A percentile compares a stretch with the other conserved stretches of the same genome.
Conservation (phyloP, 1,140 invertebrate species). For the Cyclargus thomasi region DNA sequence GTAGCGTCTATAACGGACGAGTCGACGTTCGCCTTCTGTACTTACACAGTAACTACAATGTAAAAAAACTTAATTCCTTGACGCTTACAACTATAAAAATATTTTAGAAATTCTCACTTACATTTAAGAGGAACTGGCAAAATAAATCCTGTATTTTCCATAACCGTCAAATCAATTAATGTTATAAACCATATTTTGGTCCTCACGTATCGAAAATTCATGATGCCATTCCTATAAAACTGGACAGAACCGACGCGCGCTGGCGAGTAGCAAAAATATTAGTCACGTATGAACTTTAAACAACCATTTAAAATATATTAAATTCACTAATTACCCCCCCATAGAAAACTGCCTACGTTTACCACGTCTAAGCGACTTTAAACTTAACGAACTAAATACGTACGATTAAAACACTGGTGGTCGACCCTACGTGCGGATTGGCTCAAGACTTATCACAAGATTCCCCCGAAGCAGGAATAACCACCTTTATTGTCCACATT, state of each 20-base stretch:
- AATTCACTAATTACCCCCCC: conserved; percentile 61
- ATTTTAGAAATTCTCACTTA: conserved; percentile 74
- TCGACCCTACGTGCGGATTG: conserved; percentile 38
- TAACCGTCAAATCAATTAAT: conserved; percentile 41
- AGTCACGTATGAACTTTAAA: conserved; percentile 58
- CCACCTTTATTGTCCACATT: conserved; percentile 64
- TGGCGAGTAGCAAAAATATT: conserved; percentile 71
- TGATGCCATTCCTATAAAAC: conserved; percentile 65
- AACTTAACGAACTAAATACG: conserved; percentile 61
- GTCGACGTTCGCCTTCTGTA: conserved; percentile 29
- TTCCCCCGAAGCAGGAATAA: conserved; percentile 42
- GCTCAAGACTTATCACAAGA: conserved; percentile 56
- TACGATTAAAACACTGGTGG: conserved; percentile 50
- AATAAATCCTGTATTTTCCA: conserved; percentile 70
- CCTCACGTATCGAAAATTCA: conserved; percentile 64
- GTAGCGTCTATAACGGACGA: conserved; percentile 14
- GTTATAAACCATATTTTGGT: conserved; percentile 59
- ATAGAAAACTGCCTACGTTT: conserved; percentile 52
- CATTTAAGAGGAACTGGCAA: conserved; percentile 74
- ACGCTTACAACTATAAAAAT: conserved; percentile 71
- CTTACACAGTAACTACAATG: conserved; percentile 53
- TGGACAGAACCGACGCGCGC: conserved; percentile 57
- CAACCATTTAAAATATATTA: conserved; percentile 61
- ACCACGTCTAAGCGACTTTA: conserved; percentile 58
- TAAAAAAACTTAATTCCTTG: conserved; percentile 65